Base-by-base conservation (phyloP, 2,113 vertebrate genomes). In the Channa argus region DNA sequence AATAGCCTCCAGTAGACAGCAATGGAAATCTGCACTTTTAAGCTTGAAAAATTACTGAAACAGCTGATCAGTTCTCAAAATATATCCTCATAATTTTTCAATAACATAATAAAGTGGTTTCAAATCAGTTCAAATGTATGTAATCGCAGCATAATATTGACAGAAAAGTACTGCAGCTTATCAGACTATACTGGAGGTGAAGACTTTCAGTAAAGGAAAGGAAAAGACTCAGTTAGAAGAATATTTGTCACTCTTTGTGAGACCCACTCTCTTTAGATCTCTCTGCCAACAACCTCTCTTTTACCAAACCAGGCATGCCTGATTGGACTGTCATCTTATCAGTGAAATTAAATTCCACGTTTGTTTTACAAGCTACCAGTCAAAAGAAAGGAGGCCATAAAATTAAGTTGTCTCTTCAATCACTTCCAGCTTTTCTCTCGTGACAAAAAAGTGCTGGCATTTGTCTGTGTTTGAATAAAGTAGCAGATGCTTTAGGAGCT, bases 321-420 rank as follows among this genome's bases (percentile, higher is more conserved):
- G 14, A 71, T 60, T 39, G 39, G 44, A 14, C 34, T 37, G 58
- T 63, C 59, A 53, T 60, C 74, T 88, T 82, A 86, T 82, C 79
- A 78, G 70, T 38, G 54, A 12, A 34, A 33, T 65, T 41, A 49
- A 52, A 71, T 39, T 71, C 69, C 58, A 76, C 67, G 71, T 77
- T 71, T 82, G 8, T 64, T 77, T 77, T 70, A 76, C 55, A 52
- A 59, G 64, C 39, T 44, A 39, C 38, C 34, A 13, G 7, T 39
- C 8, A 45, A n/a, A 47, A 71, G 58, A 83, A 76, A 85, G 65
- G 2, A 15, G 39, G 46, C 39, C 3, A 3, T 74, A 74, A 81
- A 78, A 66, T 46, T n/a, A 39, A 68, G 39, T 8, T 13, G 64
- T 44, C 53, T 59, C 36, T 64, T 54, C 58, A 62, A 80, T 69